phyloP scores from a whole-genome alignment of 64 coral and sea anemone species.

The Pocillopora damicornis region DNA sequence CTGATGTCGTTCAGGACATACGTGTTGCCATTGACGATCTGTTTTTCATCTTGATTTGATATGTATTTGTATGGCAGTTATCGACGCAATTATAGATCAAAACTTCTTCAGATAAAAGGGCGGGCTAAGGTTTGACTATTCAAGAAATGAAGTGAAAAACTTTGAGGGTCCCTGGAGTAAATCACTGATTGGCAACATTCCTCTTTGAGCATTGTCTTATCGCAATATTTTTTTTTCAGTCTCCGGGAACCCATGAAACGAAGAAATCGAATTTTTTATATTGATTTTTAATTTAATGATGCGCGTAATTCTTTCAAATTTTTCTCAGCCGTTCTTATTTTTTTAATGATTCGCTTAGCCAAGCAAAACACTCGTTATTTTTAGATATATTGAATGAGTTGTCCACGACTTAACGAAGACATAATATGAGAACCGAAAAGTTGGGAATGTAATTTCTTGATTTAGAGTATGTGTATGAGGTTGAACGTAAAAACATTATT shows the following conservation, averaged over 20 bases:
- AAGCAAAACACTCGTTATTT: neutral
- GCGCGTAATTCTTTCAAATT: neutral
- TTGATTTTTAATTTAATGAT: neutral
- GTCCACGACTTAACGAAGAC: neutral
- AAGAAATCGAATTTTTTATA: neutral
- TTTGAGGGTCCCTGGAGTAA: neutral
- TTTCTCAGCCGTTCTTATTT: neutral
- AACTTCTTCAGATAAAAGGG: neutral
- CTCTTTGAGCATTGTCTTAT: neutral
- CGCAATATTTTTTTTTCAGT: neutral
- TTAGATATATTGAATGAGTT: neutral
- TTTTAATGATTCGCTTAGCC: neutral
- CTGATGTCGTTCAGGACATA: neutral
- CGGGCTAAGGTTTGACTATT: neutral
- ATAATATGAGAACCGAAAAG: neutral
- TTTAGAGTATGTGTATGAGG: neutral
- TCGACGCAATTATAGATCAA: neutral
- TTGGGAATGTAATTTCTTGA: neutral
- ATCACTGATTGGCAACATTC: neutral
- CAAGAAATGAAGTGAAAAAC: too few relatives aligned
- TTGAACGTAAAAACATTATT: too few relatives aligned
- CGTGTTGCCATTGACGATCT: neutral
- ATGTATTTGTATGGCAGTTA: neutral
- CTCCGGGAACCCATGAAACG: too few relatives aligned
- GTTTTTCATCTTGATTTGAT: neutral